Percentiles rank a stretch among this genome's conserved stretches.
Conservation (phyloP, 2,888 invertebrate species). For the Agelastica alni region DNA sequence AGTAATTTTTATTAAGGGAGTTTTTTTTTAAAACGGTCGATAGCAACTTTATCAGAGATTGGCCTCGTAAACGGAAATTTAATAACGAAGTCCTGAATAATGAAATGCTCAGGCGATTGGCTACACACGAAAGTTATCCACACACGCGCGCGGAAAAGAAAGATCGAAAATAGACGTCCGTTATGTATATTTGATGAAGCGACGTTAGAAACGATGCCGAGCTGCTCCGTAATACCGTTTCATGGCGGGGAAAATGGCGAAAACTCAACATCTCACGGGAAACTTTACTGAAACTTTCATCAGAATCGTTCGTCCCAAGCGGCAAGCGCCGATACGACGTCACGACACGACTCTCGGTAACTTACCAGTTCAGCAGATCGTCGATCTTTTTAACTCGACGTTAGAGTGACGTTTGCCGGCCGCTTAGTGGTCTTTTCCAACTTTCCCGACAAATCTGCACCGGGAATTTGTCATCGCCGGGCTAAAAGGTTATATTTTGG, state of each 20-base stretch:
- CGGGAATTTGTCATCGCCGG: conserved; percentile 17
- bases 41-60: background rate
- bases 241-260: conserved; percentile 35
- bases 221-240: conserved; percentile 30
- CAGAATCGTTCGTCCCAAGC: conserved; percentile 39
- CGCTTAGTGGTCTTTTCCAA: conserved; percentile 21
- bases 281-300: conserved; percentile 43
- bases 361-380: conserved; percentile 41
- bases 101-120: conserved; percentile 21
- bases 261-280: conserved; percentile 34
- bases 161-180: conserved; percentile 27
- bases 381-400: conserved; percentile 41
- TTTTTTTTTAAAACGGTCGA: conserved; percentile 3
- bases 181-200: conserved; percentile 39
- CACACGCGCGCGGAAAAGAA: conserved; percentile 21
- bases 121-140: conserved; percentile 26
- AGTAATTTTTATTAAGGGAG: too few relatives aligned
- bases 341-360: conserved; percentile 33
- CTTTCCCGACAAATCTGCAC: conserved; percentile 17
- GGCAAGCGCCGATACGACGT: conserved; percentile 32
- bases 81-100: conserved; percentile 19
- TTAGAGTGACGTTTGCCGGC: conserved; percentile 27
- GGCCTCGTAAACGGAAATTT: conserved; percentile 4
- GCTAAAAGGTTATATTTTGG: conserved; percentile 3
- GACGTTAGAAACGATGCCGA: conserved; percentile 24